Evolutionary conservation across 2,797 vertebrate genomes (phyloP).

Genomic region (Enteromius afrohamiltoni): DNA sequence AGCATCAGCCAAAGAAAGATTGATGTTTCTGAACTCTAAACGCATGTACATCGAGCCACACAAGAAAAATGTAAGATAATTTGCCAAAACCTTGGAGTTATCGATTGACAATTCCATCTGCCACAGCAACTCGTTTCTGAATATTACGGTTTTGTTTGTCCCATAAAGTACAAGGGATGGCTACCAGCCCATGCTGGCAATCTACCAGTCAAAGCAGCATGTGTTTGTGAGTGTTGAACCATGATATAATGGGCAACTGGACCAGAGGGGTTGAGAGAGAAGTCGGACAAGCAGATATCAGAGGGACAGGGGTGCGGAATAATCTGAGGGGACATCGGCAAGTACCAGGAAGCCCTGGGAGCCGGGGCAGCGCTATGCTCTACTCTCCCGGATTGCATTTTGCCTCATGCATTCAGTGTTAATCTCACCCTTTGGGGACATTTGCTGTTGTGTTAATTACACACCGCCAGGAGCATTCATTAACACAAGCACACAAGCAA

Average conservation of each 20-base stretch:
- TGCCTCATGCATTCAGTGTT: slow-evolving; percentile 80
- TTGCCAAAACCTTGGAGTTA: slow-evolving; percentile 8
- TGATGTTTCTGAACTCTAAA: background rate
- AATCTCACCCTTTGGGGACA: slow-evolving; percentile 82
- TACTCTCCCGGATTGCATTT: slow-evolving; percentile 75
- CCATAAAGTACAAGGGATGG: background rate
- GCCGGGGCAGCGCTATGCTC: slow-evolving; percentile 52
- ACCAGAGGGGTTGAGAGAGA: slow-evolving; percentile 62
- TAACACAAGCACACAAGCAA: slow-evolving; percentile 68
- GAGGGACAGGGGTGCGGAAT: slow-evolving; percentile 68
- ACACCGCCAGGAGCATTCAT: slow-evolving; percentile 78
- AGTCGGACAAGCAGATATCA: slow-evolving; percentile 70
- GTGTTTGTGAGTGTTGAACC: slow-evolving; percentile 81
- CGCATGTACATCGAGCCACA: background rate
- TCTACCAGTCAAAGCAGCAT: slow-evolving; percentile 80
- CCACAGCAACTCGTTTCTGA: background rate
- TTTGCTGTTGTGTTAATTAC: slow-evolving; percentile 82
- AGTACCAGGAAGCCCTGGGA: slow-evolving; percentile 41
- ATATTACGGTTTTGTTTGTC: background rate
- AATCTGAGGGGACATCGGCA: slow-evolving; percentile 70
- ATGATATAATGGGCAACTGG: slow-evolving; percentile 74
- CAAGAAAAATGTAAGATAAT: background rate
- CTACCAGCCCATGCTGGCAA: slow-evolving; percentile 66
- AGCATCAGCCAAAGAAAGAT: background rate
- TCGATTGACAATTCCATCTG: slow-evolving; percentile 24